Percentiles rank a stretch among this genome's conserved stretches.
Conservation (phyloP, 2,888 invertebrate species). For the Mythimna loreyi region DNA sequence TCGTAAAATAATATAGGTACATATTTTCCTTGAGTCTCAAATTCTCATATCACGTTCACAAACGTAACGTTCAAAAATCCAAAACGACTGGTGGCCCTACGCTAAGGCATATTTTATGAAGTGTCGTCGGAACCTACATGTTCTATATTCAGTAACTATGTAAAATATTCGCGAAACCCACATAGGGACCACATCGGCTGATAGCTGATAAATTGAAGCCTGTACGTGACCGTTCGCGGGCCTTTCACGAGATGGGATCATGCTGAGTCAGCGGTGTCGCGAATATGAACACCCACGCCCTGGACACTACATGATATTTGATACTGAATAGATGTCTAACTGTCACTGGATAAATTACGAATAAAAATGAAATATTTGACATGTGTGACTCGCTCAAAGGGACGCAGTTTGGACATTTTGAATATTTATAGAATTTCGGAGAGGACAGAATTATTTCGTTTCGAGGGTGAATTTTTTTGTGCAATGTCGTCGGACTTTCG, state of each 20-base stretch:
- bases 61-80: constrained; percentile 10
- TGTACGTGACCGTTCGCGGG: constrained; percentile 64
- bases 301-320: constrained; percentile 60
- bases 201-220: constrained; percentile 67
- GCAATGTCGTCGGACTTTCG: constrained; percentile 17
- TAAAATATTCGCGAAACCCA: constrained; percentile 56
- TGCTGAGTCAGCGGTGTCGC: constrained; percentile 62
- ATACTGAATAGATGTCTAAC: constrained; percentile 56
- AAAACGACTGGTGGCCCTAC: constrained; percentile 1
- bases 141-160: constrained; percentile 39
- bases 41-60: not conserved
- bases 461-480: constrained; percentile 24
- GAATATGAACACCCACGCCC: constrained; percentile 57
- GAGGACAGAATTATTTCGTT: constrained; percentile 22
- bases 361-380: constrained; percentile 48
- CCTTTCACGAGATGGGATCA: constrained; percentile 60
- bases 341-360: constrained; percentile 41
- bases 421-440: constrained; percentile 37
- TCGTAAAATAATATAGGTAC: not conserved
- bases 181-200: constrained; percentile 53
- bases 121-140: constrained; percentile 32
- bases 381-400: constrained; percentile 46
- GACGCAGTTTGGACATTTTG: constrained; percentile 22
- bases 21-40: not conserved
- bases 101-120: constrained; percentile 46